Base-by-base conservation (phyloP, 2,113 vertebrate species). In the Lamprotornis superbus region DNA sequence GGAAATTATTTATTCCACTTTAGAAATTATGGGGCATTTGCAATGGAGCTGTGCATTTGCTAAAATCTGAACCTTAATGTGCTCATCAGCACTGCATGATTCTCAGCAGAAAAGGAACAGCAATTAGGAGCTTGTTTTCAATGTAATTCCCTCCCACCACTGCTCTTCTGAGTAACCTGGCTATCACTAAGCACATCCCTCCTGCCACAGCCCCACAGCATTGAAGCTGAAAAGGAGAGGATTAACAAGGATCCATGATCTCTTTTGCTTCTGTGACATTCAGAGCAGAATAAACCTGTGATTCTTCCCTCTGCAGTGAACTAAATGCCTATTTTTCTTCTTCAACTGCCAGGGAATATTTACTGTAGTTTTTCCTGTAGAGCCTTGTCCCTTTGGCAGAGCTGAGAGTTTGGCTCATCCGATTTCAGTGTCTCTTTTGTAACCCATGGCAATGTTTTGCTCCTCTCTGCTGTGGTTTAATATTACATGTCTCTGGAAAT, bases 1-100 rank as follows among this genome's bases (percentile, higher is more conserved):
- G 75, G 84, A 83, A 94, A 94, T 93, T 87, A 92, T 91, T 95
- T 91, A 89, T 85, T 94, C 73, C 63, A 30, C 75, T 93, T 96
- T 77, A 90, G 95, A 94, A 91, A 92, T 96, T 61, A 76, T 30
- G 33, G 46, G 82, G 44, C 50, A 35, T 25, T 84, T 73, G 53
- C 69, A 87, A 7, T 49, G 60, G 74, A 87, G 35, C 70, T 74
- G 35, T 82, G 52, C 68, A 50, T 67, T 86, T 90, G 55, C 75
- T 83, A 59, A 86, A 88, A 93, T 67, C 81, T 65, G 52, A 68
- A 33, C 37, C 79, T 82, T 77, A 74, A 83, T 94, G 85, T 90
- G 44, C 46, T 84, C 39, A 23, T 3, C 30, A 91, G 10, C 50
- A 55, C 31, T 69, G 67, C 35, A 12, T 77, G 76, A 46, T 80